A percentile compares a stretch with the other conserved stretches of the same genome.
Conservation (phyloP, 2,113 vertebrate genomes). For the Jacana jacana region DNA sequence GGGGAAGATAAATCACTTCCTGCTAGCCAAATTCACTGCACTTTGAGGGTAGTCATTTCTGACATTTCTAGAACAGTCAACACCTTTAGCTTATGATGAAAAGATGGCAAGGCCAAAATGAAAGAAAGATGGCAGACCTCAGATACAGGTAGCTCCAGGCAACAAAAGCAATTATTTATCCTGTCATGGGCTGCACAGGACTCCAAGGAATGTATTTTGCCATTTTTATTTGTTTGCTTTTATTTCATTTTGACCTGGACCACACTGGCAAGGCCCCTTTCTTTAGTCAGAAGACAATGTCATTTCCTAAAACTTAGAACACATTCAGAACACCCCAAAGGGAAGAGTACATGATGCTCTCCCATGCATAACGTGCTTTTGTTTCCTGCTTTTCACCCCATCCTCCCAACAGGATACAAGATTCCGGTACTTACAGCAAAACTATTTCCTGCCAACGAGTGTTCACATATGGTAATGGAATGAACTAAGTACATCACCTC, state of each 20-base stretch:
- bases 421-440: neutral
- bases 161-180: neutral
- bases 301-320: neutral
- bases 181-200: neutral
- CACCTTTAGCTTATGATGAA: neutral
- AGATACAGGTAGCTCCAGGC: neutral
- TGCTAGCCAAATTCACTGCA: neutral
- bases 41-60: too few species aligned
- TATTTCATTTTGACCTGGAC: neutral
- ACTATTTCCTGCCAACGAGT: neutral
- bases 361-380: neutral
- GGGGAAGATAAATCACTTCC: neutral
- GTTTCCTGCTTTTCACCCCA: neutral
- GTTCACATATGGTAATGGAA: neutral
- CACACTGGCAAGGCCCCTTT: neutral
- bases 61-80: too few species aligned
- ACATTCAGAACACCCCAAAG: neutral
- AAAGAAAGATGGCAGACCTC: neutral
- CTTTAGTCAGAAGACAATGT: neutral
- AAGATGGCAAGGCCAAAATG: neutral
- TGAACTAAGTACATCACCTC: neutral
- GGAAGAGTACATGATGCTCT: fast-evolving
- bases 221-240: neutral
- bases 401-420: neutral
- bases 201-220: neutral